Conservation (phyloP, 2,113 vertebrate genomes). For the Syrmaticus mikado region DNA sequence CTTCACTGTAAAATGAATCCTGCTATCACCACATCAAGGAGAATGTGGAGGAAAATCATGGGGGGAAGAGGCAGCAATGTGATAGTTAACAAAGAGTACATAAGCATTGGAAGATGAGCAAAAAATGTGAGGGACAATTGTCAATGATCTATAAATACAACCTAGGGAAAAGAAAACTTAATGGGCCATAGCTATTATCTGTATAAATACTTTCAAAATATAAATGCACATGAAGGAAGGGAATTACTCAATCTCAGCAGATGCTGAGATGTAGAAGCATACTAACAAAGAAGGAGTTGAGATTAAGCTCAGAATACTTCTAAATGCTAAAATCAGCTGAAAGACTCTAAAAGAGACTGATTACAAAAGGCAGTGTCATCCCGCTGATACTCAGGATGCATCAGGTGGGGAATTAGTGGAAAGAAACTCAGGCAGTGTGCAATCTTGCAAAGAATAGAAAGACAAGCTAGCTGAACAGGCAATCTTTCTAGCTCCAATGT, state of each 20-base stretch:
- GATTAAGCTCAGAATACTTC: neutral
- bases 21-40: neutral
- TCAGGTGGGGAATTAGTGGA: neutral
- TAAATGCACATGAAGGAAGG: constrained; percentile 37
- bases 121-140: neutral
- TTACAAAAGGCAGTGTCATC: neutral
- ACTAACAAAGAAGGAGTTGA: neutral
- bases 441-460: neutral
- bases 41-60: neutral
- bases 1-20: neutral
- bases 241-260: constrained; percentile 25
- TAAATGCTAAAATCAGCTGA: neutral
- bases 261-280: neutral
- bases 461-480: neutral
- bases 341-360: neutral
- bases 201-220: constrained; percentile 41
- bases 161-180: constrained; percentile 9
- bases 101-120: neutral
- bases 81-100: neutral
- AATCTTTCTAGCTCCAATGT: neutral
- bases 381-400: neutral
- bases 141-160: constrained; percentile 13
- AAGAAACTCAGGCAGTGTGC: neutral
- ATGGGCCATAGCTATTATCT: neutral
- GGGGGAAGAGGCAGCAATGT: neutral